A percentile compares a stretch with the other conserved stretches of the same genome.
Evolutionary conservation across 2,113 vertebrate genomes (phyloP).

Genomic region (Psittacara wagleri): DNA sequence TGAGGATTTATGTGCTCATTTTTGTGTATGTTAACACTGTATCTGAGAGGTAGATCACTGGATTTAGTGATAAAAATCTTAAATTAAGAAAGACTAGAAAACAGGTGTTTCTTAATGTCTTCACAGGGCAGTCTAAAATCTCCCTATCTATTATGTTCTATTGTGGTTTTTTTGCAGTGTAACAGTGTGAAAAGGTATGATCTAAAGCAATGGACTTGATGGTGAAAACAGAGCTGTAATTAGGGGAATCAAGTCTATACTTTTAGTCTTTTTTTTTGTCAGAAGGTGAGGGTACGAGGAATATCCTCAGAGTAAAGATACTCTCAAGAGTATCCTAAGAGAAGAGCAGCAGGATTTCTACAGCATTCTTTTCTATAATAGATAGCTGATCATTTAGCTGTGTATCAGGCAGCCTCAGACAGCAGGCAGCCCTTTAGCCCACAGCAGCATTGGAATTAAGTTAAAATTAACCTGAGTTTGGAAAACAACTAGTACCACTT

Average conservation of each 20-base stretch:
- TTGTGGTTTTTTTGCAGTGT: not conserved
- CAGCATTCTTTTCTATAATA: not conserved
- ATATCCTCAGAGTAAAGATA: not conserved
- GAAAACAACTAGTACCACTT: slow-evolving; percentile 67
- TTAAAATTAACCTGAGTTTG: slow-evolving; percentile 75
- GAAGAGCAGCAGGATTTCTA: not conserved
- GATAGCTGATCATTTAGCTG: slow-evolving; percentile 21
- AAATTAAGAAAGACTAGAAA: not conserved
- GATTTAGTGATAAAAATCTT: not conserved
- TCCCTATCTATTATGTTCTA: not conserved
- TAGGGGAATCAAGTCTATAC: not conserved
- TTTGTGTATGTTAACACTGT: not conserved
- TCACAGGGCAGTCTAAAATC: not conserved
- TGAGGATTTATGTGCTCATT: not conserved
- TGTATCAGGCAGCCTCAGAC: slow-evolving; percentile 31
- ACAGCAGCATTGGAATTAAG: slow-evolving; percentile 51
- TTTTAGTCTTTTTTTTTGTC: not conserved
- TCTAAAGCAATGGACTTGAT: not conserved
- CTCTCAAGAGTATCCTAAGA: not conserved
- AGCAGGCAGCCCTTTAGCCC: slow-evolving; percentile 44
- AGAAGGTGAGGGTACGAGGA: not conserved
- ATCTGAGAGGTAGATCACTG: not conserved
- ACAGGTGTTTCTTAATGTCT: not conserved
- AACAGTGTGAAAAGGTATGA: not conserved
- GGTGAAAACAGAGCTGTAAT: not conserved